These are phyloP conservation scores for Orbicella faveolata DNA, from an alignment of 64 coral and sea anemone species.

Conservation along the genomic window DNA sequence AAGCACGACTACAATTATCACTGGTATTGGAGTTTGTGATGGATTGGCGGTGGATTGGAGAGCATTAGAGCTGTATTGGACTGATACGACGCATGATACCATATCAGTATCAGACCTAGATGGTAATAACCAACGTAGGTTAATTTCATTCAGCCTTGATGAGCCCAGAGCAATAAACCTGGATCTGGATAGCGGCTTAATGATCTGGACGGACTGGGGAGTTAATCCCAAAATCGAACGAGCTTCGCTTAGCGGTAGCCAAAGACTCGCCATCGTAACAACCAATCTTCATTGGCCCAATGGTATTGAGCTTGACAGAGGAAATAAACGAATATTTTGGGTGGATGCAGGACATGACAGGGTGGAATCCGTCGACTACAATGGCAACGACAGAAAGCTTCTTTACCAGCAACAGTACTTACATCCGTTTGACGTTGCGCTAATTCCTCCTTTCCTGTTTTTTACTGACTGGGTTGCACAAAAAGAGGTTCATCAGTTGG, in stretches of 20 bases:
- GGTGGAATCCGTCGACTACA: conserved; percentile 57
- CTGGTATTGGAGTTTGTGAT: conserved; percentile 53
- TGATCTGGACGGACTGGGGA: conserved; percentile 77
- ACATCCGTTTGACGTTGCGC: conserved; percentile 37
- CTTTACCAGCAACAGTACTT: neutral
- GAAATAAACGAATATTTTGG: conserved; percentile 51
- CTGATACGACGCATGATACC: conserved; percentile 27
- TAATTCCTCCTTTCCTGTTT: conserved; percentile 24
- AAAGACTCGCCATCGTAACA: conserved; percentile 39
- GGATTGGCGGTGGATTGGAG: conserved; percentile 63
- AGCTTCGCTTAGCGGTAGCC: conserved; percentile 36
- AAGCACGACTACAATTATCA: conserved; percentile 11
- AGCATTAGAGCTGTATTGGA: conserved; percentile 61
- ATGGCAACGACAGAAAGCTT: conserved; percentile 35
- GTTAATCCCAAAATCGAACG: conserved; percentile 47
- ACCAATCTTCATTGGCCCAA: conserved; percentile 48
- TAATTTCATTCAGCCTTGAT: conserved; percentile 33
- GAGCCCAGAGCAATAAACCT: conserved; percentile 30
- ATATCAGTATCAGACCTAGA: conserved; percentile 47
- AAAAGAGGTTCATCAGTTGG: neutral
- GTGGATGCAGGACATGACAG: conserved; percentile 26
- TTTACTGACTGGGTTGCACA: conserved; percentile 40
- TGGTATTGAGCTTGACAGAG: conserved; percentile 33
- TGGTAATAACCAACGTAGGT: conserved; percentile 25
- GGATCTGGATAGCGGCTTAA: conserved; percentile 37